phyloP scores from a whole-genome alignment of 2,113 vertebrate genomes.

The Scortum barcoo region DNA sequence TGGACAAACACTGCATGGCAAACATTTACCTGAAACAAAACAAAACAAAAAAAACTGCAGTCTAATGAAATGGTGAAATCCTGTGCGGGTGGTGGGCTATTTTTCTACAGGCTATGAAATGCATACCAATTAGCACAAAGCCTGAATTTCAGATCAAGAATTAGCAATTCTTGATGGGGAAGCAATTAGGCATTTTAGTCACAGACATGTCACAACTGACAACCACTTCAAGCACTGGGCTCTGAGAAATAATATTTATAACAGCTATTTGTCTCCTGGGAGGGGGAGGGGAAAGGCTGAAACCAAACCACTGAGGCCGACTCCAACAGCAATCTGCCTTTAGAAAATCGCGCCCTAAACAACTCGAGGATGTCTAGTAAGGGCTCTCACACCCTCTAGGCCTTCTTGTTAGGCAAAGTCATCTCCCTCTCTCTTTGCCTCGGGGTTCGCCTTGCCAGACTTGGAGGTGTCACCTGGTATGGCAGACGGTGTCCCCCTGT shows the following conservation, averaged over 20 bases:
- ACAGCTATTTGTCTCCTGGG: not conserved
- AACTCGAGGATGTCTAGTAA: not conserved
- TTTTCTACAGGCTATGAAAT: constrained; percentile 28
- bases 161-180: not conserved
- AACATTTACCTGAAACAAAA: constrained; percentile 16
- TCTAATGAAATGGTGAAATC: constrained; percentile 35
- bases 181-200: constrained; percentile 7
- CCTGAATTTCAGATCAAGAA: constrained; percentile 23
- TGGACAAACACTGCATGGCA: not conserved
- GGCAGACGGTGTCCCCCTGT: constrained; percentile 51
- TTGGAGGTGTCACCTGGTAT: constrained; percentile 59
- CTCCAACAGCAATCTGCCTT: not conserved
- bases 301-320: not conserved
- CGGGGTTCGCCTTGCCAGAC: constrained; percentile 33
- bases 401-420: constrained; percentile 30
- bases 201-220: not conserved
- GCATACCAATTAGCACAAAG: constrained; percentile 14
- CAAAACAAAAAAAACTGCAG: not conserved
- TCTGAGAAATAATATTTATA: not conserved
- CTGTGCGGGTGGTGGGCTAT: constrained; percentile 16
- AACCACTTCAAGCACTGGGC: not conserved
- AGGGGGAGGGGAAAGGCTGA: not conserved
- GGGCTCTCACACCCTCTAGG: constrained; percentile 4
- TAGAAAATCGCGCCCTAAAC: not conserved
- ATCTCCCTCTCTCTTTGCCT: constrained; percentile 31